Conservation (phyloP, 2,797 vertebrate genomes). For the Echiichthys vipera region DNA sequence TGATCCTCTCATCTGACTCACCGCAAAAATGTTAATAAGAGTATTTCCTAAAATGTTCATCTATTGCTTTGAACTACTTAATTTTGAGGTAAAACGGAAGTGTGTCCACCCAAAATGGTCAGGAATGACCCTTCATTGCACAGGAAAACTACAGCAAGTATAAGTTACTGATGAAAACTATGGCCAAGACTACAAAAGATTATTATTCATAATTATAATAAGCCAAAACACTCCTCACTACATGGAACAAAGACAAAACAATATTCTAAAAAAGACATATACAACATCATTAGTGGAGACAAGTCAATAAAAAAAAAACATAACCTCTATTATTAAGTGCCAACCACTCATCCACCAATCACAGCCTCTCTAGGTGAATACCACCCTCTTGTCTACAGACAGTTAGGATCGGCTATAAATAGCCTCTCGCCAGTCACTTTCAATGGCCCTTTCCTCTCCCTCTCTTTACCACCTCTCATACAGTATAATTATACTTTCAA, state of each 20-base stretch:
- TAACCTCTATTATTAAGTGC: conserved; percentile 13
- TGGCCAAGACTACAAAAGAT: no score
- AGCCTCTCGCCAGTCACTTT: conserved; percentile 20
- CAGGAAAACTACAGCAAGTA: no score
- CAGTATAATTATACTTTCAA: conserved; percentile 53
- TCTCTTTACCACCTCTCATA: not conserved
- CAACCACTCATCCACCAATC: conserved; percentile 32
- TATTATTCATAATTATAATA: no score
- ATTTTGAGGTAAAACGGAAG: no score
- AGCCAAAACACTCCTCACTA: no score
- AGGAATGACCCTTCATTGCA: no score
- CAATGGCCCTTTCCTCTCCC: not conserved
- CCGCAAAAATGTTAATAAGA: not conserved
- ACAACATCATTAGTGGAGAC: not conserved
- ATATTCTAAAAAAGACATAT: not conserved
- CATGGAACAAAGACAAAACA: no score
- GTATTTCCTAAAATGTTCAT: not conserved
- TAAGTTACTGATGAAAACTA: no score
- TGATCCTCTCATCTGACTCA: not conserved
- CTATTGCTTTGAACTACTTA: no score
- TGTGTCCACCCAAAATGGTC: no score
- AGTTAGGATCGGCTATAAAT: conserved; percentile 59
- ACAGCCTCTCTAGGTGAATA: conserved; percentile 36
- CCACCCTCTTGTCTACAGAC: conserved; percentile 31
- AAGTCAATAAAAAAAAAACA: conserved; percentile 45